Evolutionary conservation across 2,888 invertebrate species (phyloP), one percentile per base, ranked within the genome.

Genomic region (Tipula vernalis): DNA sequence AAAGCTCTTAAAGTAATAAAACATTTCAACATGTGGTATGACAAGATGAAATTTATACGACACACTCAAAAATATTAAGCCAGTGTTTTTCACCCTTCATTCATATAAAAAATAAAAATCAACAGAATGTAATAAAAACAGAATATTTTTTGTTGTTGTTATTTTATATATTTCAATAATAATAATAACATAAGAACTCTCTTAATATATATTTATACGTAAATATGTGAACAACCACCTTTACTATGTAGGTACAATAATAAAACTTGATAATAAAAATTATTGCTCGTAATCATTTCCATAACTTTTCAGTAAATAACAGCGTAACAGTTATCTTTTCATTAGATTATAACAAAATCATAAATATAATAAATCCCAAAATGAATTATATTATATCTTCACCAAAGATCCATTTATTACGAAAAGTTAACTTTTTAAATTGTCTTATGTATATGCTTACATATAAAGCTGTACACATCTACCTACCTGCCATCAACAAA

Each of bases 1-100:
- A 71, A 71, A 18, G 71, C 71, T 28, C 12, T 18, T 71, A 71
- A 5, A 71, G 71, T 71, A 71, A 71, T 71, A 71, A 71, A 71
- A 71, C 71, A 71, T 71, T 71, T 71, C 71, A 71, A 71, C 71
- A 71, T 71, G 71, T 71, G 71, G 71, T 71, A 71, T 71, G 71
- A 71, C 71, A 71, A 12, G 8, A 71, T 71, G 71, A 71, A 71
- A 71, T 71, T 71, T 71, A 71, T 71, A 71, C 28, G 71, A 71
- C 71, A 71, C 10, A 71, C 71, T 71, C 28, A 71, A 71, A 71
- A 71, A 71, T 71, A 71, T 28, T 71, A 71, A 71, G 71, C 71
- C 15, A 51, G 6, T 15, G 10, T 71, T 71, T 57, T 71, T 28
- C 28, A 71, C 71, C 71, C 71, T 71, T 71, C 71, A 71, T 71